Evolutionary conservation across 2,797 vertebrate genomes (phyloP).

Genomic region (Mastacembelus armatus): DNA sequence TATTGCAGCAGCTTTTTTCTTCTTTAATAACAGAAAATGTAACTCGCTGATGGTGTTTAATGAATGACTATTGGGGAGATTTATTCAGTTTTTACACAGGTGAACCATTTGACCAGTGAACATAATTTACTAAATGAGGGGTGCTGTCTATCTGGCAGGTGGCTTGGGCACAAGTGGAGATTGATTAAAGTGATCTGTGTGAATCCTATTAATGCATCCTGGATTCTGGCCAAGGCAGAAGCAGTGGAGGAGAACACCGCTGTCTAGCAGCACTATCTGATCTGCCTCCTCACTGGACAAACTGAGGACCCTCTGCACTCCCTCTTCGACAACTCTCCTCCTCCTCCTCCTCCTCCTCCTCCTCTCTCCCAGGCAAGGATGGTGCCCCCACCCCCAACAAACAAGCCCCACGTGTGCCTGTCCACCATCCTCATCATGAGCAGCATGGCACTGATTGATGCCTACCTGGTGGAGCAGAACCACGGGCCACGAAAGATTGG

Average conservation of each 20-base stretch:
- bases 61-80: conserved; percentile 38
- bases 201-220: conserved; percentile 77
- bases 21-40: conserved; percentile 30
- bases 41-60: conserved; percentile 44
- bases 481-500: conserved; percentile 86
- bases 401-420: conserved; percentile 90
- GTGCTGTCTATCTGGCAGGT: conserved; percentile 75
- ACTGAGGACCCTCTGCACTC: conserved; percentile 57
- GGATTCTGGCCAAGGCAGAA: conserved; percentile 73
- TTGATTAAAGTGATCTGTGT: conserved; percentile 79
- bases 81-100: conserved; percentile 26
- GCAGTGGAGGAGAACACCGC: conserved; percentile 68
- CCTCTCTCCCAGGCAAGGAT: conserved; percentile 68
- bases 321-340: conserved; percentile 49
- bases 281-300: conserved; percentile 55
- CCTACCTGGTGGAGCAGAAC: conserved; percentile 89
- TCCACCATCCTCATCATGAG: conserved; percentile 88
- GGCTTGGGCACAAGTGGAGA: conserved; percentile 67
- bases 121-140: conserved; percentile 76
- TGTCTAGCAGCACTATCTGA: conserved; percentile 73
- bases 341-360: conserved; percentile 21
- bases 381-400: conserved; percentile 87
- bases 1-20: conserved; percentile 30
- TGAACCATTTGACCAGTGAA: conserved; percentile 64
- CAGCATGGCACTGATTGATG: conserved; percentile 87